Evolutionary conservation across 2,888 invertebrate genomes (phyloP), one percentile per base, ranked within the genome.

Genomic region (Tenthredo amoena): DNA sequence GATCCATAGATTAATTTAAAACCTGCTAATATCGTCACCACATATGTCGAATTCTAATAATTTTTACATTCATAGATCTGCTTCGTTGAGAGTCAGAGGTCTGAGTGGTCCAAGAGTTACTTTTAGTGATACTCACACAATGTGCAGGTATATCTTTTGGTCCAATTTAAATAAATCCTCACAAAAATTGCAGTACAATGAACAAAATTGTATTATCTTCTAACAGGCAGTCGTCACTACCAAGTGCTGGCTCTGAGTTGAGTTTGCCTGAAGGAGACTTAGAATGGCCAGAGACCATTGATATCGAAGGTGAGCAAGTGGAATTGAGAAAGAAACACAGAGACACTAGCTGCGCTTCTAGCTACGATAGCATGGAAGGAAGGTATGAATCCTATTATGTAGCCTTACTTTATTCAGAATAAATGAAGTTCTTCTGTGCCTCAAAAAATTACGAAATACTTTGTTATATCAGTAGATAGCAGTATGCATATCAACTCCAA

Each of bases 161-260:
- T 12, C 18, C 21, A 26, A 74, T 65, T 21, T 81, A 71, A 40
- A 47, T 50, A 31, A 12, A 76, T 85, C 5, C 37, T 84, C 0
- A 68, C 0, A n/a, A 47, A 55, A 50, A 84, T 26, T 58, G 9
- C 12, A 40, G 15, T n/a, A 6, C 31, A 47, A 31, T 84, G 5
- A 50, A 47, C 34, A 82, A 84, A 62, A 85, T 74, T 65, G 74
- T 86, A 65, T 71, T 72, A 34, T 81, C 79, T 86, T 37, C 84
- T 87, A 88, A 43, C 91, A 95, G 97, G 15, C 97, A 97, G 95
- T 96, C 96, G 79, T 97, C 97, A 7, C 93, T 97, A 88, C 97
- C 97, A 0, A 97, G 97, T 91, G 96, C 96, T 31, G 95, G 96
- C 85, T 96, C 96, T 0, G 97, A 97, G 87, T 92, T 95, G n/a